Percentiles rank a stretch among this genome's conserved stretches.
Evolutionary conservation across 2,888 invertebrate genomes (phyloP).

Genomic region (Lepidocyrtoides sp.): DNA sequence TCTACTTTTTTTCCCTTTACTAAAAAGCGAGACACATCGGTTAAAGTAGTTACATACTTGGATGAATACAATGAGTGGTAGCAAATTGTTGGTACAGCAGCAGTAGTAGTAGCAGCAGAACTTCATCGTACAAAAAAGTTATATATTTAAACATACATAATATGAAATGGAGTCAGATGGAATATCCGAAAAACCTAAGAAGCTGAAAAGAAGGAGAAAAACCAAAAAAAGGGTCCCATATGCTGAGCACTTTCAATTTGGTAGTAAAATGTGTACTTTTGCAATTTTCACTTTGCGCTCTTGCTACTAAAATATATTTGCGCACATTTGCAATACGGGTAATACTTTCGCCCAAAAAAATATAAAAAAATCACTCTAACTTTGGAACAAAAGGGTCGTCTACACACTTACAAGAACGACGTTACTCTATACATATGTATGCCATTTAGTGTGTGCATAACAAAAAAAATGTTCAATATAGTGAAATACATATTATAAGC

Average conservation of each 20-base stretch:
- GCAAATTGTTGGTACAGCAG: neutral
- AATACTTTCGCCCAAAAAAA: neutral
- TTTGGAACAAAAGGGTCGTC: neutral
- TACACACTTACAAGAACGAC: neutral
- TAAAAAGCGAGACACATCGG: neutral
- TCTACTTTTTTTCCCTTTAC: too few relatives aligned
- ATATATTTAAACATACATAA: too few relatives aligned
- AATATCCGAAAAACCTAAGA: neutral
- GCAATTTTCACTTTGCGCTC: slow-evolving; percentile 73
- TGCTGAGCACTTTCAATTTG: slow-evolving; percentile 68
- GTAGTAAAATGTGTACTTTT: slow-evolving; percentile 75
- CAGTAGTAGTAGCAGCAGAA: too few relatives aligned
- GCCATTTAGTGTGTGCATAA: too few relatives aligned
- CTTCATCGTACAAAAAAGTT: neutral
- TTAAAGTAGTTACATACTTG: slow-evolving; percentile 23
- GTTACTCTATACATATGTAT: too few relatives aligned
- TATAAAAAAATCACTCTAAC: slow-evolving; percentile 17
- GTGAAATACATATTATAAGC: neutral
- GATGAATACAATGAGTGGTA: neutral
- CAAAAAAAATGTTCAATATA: too few relatives aligned
- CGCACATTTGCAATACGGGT: slow-evolving; percentile 3
- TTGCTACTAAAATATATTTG: slow-evolving; percentile 18
- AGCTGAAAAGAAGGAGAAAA: neutral
- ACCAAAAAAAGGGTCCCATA: slow-evolving; percentile 62
- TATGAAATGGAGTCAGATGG: neutral